Evolutionary conservation across 2,888 invertebrate genomes (phyloP).

Genomic region (Lomographa bimaculata): DNA sequence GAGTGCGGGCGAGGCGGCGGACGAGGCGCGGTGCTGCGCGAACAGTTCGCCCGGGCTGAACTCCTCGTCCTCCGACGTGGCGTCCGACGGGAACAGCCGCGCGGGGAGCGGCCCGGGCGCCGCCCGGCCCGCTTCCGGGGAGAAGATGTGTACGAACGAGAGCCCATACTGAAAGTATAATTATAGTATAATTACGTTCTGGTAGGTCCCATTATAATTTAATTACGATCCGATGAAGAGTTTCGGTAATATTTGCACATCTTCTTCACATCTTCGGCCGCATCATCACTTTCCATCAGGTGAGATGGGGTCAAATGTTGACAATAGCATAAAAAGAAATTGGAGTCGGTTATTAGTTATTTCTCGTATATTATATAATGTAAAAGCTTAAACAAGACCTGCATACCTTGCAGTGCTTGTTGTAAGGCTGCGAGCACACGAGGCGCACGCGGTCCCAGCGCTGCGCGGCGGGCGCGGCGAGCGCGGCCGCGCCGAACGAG

Average conservation of each 20-base stretch:
- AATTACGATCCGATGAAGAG: too few species aligned
- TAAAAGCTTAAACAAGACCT: too few species aligned
- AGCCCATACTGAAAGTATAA: slow-evolving; percentile 90
- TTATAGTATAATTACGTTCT: too few species aligned
- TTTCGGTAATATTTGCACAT: too few species aligned
- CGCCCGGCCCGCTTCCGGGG: slow-evolving; percentile 60
- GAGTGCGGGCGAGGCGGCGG: not conserved
- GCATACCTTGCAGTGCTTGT: slow-evolving; percentile 84
- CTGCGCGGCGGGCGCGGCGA: slow-evolving; percentile 80
- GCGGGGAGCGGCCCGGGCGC: too few species aligned
- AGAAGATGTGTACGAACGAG: slow-evolving; percentile 88
- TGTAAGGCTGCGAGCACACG: slow-evolving; percentile 94
- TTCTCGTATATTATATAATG: too few species aligned
- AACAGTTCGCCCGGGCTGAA: slow-evolving; percentile 86
- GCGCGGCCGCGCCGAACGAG: slow-evolving; percentile 86
- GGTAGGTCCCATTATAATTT: too few species aligned
- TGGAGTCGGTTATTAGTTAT: too few species aligned
- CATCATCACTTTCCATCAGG: too few species aligned
- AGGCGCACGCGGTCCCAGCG: slow-evolving; percentile 94
- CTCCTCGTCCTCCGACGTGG: slow-evolving; percentile 84
- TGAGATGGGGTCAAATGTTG: too few species aligned
- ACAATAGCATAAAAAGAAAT: too few species aligned
- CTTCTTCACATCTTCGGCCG: too few species aligned
- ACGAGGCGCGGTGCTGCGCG: slow-evolving; percentile 62
- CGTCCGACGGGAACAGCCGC: slow-evolving; percentile 51